phyloP scores from a whole-genome alignment of 2,888 invertebrate species.

The Pammene aurita region DNA sequence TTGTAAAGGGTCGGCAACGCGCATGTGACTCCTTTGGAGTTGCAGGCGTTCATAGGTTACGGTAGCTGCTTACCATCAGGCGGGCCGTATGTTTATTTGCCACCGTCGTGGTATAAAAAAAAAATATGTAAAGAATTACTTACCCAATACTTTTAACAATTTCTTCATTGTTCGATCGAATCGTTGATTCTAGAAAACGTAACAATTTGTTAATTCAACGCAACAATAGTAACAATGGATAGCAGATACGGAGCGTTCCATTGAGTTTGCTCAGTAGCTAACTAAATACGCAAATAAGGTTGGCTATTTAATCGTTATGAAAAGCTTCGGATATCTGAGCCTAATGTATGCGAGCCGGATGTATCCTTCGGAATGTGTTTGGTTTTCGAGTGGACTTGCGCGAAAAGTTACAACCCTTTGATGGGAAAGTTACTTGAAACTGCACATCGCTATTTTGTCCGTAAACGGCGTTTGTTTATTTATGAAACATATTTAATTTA shows the following conservation, averaged over 20 bases:
- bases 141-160: neutral
- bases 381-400: constrained; percentile 46
- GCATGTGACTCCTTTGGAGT: too few relatives aligned
- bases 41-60: too few relatives aligned
- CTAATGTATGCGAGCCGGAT: constrained; percentile 79
- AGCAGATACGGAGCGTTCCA: constrained; percentile 21
- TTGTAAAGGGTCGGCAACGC: too few relatives aligned
- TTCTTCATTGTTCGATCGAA: neutral
- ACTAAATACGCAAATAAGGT: constrained; percentile 69
- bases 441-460: neutral
- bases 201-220: constrained; percentile 31
- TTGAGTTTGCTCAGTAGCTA: constrained; percentile 43
- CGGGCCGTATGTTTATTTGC: too few relatives aligned
- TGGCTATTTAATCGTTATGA: constrained; percentile 75
- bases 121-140: too few relatives aligned
- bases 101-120: too few relatives aligned
- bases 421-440: neutral
- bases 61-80: too few relatives aligned
- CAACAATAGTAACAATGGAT: constrained; percentile 23
- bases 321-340: constrained; percentile 79
- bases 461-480: too few relatives aligned
- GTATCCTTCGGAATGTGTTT: constrained; percentile 62
- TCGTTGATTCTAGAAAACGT: constrained; percentile 22
- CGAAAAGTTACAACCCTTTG: neutral
- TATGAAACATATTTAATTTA: neutral